Percentiles rank a stretch among this genome's conserved stretches.
These are phyloP conservation scores for Macrophya alboannulata DNA, from an alignment of 2,888 invertebrate species.

Conservation along the genomic window DNA sequence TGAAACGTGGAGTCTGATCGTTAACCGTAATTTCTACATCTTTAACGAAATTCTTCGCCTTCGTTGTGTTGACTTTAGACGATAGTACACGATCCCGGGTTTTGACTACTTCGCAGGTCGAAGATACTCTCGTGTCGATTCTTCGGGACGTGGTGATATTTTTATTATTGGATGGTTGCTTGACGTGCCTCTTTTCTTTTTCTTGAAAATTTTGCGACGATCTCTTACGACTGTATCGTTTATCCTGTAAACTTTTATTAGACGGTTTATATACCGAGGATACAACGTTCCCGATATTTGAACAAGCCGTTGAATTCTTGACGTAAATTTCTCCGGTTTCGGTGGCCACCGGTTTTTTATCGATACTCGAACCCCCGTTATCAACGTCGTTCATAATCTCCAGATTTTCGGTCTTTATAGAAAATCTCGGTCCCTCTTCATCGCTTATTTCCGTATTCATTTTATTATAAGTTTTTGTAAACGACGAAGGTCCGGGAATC, in stretches of 20 bases:
- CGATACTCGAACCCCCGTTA: neutral
- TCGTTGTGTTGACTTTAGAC: neutral
- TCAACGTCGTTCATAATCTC: neutral
- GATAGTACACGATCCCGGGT: neutral
- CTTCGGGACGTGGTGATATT: neutral
- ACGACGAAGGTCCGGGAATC: constrained; percentile 18
- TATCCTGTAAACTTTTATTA: constrained; percentile 30
- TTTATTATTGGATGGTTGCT: constrained; percentile 13
- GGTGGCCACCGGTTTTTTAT: neutral
- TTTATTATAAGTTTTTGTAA: neutral
- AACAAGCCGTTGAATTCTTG: constrained; percentile 15
- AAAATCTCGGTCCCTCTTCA: neutral
- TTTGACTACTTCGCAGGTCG: constrained; percentile 16
- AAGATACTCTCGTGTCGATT: neutral
- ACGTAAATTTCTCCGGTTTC: neutral
- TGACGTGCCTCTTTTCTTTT: constrained; percentile 10
- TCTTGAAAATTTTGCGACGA: neutral
- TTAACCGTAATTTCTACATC: neutral
- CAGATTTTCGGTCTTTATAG: neutral
- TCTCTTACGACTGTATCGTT: constrained; percentile 10
- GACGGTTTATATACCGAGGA: neutral
- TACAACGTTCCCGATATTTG: neutral
- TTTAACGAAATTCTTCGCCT: neutral
- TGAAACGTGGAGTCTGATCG: neutral
- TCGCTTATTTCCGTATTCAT: neutral